Evolutionary conservation across 2,113 vertebrate genomes (phyloP).

Genomic region (Trachemys scripta): DNA sequence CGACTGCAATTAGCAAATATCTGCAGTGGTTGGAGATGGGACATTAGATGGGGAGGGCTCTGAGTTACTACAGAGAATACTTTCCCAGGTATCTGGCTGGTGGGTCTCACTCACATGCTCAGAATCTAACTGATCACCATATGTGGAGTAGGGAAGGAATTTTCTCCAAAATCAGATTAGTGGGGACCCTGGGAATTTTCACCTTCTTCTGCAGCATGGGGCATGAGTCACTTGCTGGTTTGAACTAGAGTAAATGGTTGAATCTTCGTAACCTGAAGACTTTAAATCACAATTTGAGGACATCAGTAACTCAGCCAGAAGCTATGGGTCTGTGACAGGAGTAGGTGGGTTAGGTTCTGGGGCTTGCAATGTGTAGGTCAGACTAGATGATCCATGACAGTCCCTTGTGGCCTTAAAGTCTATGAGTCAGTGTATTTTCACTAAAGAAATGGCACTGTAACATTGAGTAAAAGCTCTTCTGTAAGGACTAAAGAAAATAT

Average conservation of each 20-base stretch:
- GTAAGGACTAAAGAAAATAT: conserved; percentile 21
- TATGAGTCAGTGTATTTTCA: neutral
- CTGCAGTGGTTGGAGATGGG: neutral
- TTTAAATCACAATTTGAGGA: neutral
- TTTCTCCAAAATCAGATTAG: neutral
- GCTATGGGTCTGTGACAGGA: neutral
- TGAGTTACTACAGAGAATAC: neutral
- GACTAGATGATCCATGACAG: neutral
- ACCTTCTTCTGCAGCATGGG: neutral
- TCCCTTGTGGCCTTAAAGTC: neutral
- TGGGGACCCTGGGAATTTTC: neutral
- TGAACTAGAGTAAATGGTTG: neutral
- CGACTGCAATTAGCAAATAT: neutral
- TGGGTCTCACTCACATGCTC: neutral
- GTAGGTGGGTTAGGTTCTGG: neutral
- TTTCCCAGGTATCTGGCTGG: neutral
- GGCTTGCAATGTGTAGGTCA: neutral
- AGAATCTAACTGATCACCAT: neutral
- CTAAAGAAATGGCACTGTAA: neutral
- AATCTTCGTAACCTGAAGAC: neutral
- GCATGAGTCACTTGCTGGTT: neutral
- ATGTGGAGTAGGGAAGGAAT: neutral
- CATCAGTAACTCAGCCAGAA: neutral
- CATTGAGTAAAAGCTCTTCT: neutral
- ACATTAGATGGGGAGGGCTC: neutral